A percentile compares a stretch with the other conserved stretches of the same genome.
These are phyloP conservation scores for Scopus umbretta DNA, from an alignment of 2,113 vertebrate species.

Conservation along the genomic window DNA sequence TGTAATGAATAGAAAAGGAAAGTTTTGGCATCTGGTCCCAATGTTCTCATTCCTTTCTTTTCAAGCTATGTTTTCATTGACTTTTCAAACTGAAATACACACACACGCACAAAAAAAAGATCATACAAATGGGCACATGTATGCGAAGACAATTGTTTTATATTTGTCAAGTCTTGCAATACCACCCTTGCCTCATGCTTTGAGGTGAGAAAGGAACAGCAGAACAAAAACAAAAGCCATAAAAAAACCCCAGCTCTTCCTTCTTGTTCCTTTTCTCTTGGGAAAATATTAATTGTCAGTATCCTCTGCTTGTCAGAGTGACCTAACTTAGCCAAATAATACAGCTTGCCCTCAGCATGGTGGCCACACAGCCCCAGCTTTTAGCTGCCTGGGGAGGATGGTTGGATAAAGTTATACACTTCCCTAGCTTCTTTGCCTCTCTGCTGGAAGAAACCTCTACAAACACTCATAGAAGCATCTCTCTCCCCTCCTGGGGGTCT, in stretches of 20 bases:
- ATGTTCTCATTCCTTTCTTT: background rate
- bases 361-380: background rate
- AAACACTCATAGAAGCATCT: background rate
- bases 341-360: background rate
- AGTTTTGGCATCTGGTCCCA: background rate
- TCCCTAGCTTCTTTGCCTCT: background rate
- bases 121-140: background rate
- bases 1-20: background rate
- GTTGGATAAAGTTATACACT: background rate
- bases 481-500: background rate
- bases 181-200: background rate
- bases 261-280: background rate
- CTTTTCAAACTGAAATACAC: background rate
- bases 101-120: background rate
- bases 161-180: background rate
- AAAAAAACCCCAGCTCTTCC: background rate
- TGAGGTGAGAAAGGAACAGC: background rate
- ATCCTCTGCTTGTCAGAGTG: background rate
- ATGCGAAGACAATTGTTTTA: background rate
- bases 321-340: background rate
- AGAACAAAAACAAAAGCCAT: background rate
- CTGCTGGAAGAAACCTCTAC: background rate
- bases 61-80: background rate
- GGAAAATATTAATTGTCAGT: background rate
- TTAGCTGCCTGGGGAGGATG: background rate